These are phyloP conservation scores for Acrobasis suavella DNA, from an alignment of 2,888 invertebrate genomes.

Conservation along the genomic window DNA sequence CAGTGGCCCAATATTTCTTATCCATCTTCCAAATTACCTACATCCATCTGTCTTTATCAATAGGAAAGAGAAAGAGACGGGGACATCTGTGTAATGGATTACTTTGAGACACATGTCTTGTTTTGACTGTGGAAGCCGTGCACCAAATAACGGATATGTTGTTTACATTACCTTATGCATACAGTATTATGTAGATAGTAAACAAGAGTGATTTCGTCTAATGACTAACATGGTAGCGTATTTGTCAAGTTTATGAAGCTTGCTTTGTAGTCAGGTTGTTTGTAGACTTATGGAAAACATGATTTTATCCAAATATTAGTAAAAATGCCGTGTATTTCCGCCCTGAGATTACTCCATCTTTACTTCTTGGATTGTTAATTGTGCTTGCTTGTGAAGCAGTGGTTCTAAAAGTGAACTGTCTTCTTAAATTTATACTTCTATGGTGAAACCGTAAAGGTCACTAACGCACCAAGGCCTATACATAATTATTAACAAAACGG, in stretches of 20 bases:
- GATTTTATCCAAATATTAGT: not conserved
- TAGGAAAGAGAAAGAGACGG: constrained; percentile 4
- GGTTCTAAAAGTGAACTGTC: too few species aligned
- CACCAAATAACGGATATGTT: constrained; percentile 20
- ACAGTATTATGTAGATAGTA: constrained; percentile 17
- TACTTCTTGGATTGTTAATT: too few species aligned
- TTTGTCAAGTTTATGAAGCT: constrained; percentile 6
- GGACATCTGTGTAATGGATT: not conserved
- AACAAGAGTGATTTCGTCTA: constrained; percentile 1
- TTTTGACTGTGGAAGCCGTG: constrained; percentile 9
- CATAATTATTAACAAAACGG: too few species aligned
- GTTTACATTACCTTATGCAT: constrained; percentile 22
- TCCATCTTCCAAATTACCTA: constrained; percentile 3
- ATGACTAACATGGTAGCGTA: not conserved
- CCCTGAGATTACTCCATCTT: not conserved
- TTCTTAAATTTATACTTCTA: too few species aligned
- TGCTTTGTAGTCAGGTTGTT: not conserved
- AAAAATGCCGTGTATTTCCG: not conserved
- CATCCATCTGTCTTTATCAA: constrained; percentile 2
- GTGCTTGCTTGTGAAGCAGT: too few species aligned
- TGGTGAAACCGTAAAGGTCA: too few species aligned
- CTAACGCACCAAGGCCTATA: too few species aligned
- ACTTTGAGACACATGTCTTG: constrained; percentile 12
- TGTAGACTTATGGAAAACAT: not conserved
- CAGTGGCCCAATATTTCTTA: constrained; percentile 10